phyloP scores from a whole-genome alignment of 1,140 invertebrate species.

The Drosophila rufa region DNA sequence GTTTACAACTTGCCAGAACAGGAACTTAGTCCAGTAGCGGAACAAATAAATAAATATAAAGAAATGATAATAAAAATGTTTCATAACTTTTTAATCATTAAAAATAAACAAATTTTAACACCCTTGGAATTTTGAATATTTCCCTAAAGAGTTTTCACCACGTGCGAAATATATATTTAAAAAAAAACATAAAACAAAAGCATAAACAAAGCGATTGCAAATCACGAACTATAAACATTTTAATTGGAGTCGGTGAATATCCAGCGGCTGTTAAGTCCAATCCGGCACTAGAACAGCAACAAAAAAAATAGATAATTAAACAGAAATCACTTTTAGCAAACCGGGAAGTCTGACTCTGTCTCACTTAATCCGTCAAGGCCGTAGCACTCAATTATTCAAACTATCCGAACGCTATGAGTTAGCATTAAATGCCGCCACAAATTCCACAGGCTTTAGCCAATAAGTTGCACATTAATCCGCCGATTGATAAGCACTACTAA shows the following conservation, averaged over 20 bases:
- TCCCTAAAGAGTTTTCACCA: too few relatives aligned
- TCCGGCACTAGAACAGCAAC: background rate
- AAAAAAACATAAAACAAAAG: background rate
- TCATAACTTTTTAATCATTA: too few relatives aligned
- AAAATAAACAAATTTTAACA: too few relatives aligned
- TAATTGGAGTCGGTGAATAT: background rate
- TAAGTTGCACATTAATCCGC: conserved; percentile 1
- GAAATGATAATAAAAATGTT: too few relatives aligned
- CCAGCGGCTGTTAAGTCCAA: background rate
- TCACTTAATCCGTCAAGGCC: conserved; percentile 29
- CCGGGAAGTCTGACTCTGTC: conserved; percentile 11
- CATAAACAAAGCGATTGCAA: background rate
- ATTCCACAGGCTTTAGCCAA: conserved; percentile 1
- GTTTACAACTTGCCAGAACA: too few relatives aligned
- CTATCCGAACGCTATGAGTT: background rate
- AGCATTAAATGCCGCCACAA: background rate
- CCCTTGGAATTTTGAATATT: too few relatives aligned
- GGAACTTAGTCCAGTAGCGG: too few relatives aligned
- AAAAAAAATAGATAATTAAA: background rate
- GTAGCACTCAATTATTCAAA: conserved; percentile 28
- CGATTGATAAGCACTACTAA: conserved; percentile 4
- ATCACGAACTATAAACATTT: background rate
- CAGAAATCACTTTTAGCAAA: conserved; percentile 17
- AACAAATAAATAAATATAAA: too few relatives aligned
- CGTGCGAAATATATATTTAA: too few relatives aligned